Percentiles rank a stretch among this genome's conserved stretches.
These are phyloP conservation scores for Bucorvus abyssinicus DNA, from an alignment of 2,797 vertebrate genomes.

Conservation along the genomic window DNA sequence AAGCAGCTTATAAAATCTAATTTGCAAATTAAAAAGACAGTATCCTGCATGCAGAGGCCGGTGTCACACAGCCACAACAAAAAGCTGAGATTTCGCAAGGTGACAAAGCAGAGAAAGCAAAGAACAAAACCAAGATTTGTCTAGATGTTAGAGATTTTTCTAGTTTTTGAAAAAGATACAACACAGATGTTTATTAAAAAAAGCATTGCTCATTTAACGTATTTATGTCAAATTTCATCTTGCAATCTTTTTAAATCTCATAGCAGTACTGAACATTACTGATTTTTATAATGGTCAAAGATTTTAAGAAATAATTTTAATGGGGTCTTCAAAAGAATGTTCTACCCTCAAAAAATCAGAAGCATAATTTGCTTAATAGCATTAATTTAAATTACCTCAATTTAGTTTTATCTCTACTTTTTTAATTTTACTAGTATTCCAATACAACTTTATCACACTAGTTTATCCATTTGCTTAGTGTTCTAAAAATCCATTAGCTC, in stretches of 20 bases:
- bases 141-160: neutral
- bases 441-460: neutral
- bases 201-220: neutral
- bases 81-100: neutral
- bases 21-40: neutral
- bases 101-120: neutral
- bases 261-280: neutral
- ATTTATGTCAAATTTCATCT: neutral
- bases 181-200: neutral
- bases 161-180: neutral
- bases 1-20: neutral
- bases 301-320: slow-evolving; percentile 5
- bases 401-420: neutral
- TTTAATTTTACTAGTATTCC: neutral
- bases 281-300: neutral
- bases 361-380: neutral
- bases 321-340: neutral
- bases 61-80: neutral
- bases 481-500: neutral
- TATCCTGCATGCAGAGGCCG: neutral
- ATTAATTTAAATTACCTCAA: neutral
- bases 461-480: neutral
- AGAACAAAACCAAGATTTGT: neutral
- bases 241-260: neutral
- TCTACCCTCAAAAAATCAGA: neutral